Conservation (phyloP, 1,140 invertebrate species). For the Eubasilissa regina region DNA sequence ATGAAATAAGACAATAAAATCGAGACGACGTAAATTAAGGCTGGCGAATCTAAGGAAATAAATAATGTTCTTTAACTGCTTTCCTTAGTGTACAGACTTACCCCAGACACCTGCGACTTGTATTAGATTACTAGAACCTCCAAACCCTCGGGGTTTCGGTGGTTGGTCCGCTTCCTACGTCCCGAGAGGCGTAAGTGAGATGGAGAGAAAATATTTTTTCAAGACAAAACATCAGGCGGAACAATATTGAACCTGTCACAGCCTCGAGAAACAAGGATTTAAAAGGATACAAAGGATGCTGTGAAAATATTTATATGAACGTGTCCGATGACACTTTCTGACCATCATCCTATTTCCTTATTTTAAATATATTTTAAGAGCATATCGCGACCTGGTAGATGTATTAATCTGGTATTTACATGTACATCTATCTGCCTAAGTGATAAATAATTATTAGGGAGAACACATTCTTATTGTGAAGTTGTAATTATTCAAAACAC, state of each 20-base stretch:
- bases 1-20: slow-evolving; percentile 28
- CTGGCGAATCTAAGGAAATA: slow-evolving; percentile 37
- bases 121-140: slow-evolving; percentile 53
- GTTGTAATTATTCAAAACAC: too few species aligned
- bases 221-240: background rate
- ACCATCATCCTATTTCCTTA: too few species aligned
- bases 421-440: too few species aligned
- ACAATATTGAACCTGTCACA: background rate
- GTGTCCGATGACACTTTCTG: too few species aligned
- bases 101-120: slow-evolving; percentile 52
- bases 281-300: background rate
- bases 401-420: too few species aligned
- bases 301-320: slow-evolving; percentile 3
- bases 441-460: too few species aligned
- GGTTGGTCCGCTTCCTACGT: background rate
- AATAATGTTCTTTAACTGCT: slow-evolving; percentile 56
- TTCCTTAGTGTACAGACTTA: slow-evolving; percentile 52
- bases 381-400: too few species aligned
- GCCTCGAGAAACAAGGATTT: background rate
- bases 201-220: background rate
- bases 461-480: too few species aligned
- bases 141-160: background rate
- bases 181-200: background rate
- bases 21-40: slow-evolving; percentile 41
- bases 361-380: too few species aligned